phyloP scores from a whole-genome alignment of 2,797 vertebrate species.

The Cetoscarus ocellatus region DNA sequence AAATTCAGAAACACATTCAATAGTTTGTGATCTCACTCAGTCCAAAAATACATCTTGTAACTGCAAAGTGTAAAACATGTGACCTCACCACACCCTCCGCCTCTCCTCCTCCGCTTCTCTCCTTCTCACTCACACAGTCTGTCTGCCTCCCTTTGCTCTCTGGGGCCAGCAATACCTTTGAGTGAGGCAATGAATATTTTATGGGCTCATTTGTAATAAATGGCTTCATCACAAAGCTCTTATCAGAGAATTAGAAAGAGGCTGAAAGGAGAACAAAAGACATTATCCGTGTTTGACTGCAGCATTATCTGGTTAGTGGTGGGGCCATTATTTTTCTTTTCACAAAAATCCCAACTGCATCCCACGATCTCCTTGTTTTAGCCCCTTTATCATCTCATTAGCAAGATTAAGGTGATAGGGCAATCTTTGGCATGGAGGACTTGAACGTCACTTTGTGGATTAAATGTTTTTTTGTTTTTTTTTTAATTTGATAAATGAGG shows the following conservation, averaged over 20 bases:
- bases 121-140: conserved; percentile 12
- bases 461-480: background rate
- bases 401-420: background rate
- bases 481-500: background rate
- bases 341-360: conserved; percentile 13
- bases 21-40: conserved; percentile 26
- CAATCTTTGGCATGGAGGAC: conserved; percentile 4
- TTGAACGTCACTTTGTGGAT: background rate
- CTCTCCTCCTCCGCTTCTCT: background rate
- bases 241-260: conserved; percentile 55
- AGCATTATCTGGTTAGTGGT: conserved; percentile 36
- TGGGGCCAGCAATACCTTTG: conserved; percentile 43
- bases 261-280: conserved; percentile 53
- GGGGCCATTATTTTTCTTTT: conserved; percentile 17
- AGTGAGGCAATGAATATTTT: conserved; percentile 71
- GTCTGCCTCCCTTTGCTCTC: conserved; percentile 36
- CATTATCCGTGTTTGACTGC: conserved; percentile 51
- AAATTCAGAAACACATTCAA: conserved; percentile 1
- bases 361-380: conserved; percentile 8
- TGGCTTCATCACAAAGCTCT: conserved; percentile 60
- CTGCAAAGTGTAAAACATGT: conserved; percentile 21
- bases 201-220: conserved; percentile 70
- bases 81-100: conserved; percentile 6
- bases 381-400: conserved; percentile 13
- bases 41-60: conserved; percentile 25